Percentiles rank a stretch among this genome's conserved stretches.
phyloP scores from a whole-genome alignment of 2,888 invertebrate genomes.

The Diplazon laetatorius region DNA sequence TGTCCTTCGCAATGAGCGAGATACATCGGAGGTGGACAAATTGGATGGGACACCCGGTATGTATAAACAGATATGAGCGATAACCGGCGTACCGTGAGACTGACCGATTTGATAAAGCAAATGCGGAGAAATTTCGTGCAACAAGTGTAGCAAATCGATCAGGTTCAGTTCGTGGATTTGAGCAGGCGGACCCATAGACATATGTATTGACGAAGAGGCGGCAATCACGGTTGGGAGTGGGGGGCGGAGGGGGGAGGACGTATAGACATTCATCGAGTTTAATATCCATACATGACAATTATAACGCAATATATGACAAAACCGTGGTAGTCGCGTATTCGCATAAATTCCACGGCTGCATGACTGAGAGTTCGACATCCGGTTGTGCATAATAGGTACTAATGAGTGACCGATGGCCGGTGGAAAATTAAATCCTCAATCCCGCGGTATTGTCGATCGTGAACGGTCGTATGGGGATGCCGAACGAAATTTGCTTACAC shows the following conservation, averaged over 20 bases:
- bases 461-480: background rate
- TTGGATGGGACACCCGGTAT: too few species aligned
- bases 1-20: too few species aligned
- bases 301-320: slow-evolving; percentile 41
- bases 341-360: background rate
- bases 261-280: slow-evolving; percentile 5
- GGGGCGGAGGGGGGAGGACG: too few species aligned
- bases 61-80: too few species aligned
- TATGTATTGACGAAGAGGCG: too few species aligned
- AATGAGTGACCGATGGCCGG: slow-evolving; percentile 58
- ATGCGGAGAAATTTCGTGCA: slow-evolving; percentile 7
- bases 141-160: slow-evolving; percentile 20
- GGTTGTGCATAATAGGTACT: slow-evolving; percentile 49
- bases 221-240: too few species aligned
- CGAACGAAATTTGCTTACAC: background rate
- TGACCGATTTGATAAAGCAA: background rate
- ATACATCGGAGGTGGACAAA: too few species aligned
- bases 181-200: background rate
- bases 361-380: background rate
- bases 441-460: slow-evolving; percentile 13
- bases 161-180: background rate
- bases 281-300: slow-evolving; percentile 26
- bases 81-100: background rate
- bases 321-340: slow-evolving; percentile 6
- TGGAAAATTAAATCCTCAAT: slow-evolving; percentile 38